Evolutionary conservation across 2,113 vertebrate species (phyloP), one percentile per base, ranked within the genome.

Genomic region (Neodontobutis hainanensis): DNA sequence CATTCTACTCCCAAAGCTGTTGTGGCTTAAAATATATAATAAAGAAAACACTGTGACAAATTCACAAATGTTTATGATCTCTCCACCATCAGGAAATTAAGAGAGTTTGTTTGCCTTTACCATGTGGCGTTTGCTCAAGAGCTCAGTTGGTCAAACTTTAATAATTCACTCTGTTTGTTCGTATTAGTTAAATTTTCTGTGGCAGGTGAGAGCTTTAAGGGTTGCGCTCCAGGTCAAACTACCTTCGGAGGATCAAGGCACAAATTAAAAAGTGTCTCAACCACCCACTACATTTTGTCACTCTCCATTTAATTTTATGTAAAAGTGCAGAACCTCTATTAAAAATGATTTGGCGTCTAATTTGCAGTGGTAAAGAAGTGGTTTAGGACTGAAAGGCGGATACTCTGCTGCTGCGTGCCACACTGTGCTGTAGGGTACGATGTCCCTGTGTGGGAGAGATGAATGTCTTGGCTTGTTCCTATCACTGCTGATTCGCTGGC

Each of bases 391-490:
- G 10, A 65, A 75, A 78, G 83, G 81, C 82, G 80, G 68, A 65
- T 60, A 67, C 58, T 65, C 66, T 73, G 59, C 10, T 50, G 68
- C 80, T 65, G 38, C 51, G 65, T 61, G 71, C 65, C 50, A 63
- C 56, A 69, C 67, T 60, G 59, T 59, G 70, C 75, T 70, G 83
- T 82, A 83, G 78, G 84, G 68, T 81, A 81, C 65, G 79, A 84
- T 80, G 81, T 80, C 75, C 78, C 78, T 80, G 86, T 86, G 86
- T 88, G 83, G 86, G 86, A 79, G 88, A 89, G 87, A 89, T 84
- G 85, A 81, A 89, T 87, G 87, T 88, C 89, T 78, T 48, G 80
- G 80, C 87, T 81, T 85, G 84, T 88, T 85, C 77, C 77, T 84
- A 85, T 87, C 84, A 81, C 77, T 43, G 84, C 82, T 77, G 79